These are phyloP conservation scores for Phaethornis superciliosus DNA, from an alignment of 2,113 vertebrate genomes.

Conservation along the genomic window DNA sequence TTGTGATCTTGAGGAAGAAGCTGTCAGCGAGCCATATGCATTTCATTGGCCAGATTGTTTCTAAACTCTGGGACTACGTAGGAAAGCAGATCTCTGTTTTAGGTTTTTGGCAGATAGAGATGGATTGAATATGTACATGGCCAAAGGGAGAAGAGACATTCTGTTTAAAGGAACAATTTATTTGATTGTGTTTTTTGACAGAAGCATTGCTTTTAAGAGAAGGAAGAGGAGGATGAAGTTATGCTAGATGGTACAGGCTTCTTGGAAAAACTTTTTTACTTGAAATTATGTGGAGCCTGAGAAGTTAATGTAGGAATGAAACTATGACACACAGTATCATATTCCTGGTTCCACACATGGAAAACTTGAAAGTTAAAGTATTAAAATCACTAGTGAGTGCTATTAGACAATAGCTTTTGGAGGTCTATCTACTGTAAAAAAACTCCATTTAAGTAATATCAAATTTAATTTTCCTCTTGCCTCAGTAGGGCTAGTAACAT, in stretches of 20 bases:
- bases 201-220: not conserved
- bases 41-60: conserved; percentile 17
- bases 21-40: not conserved
- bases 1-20: not conserved
- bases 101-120: conserved; percentile 14
- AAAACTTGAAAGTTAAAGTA: not conserved
- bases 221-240: not conserved
- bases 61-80: not conserved
- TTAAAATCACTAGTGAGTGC: not conserved
- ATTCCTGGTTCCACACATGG: not conserved
- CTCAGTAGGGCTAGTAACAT: not conserved
- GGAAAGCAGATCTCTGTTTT: conserved; percentile 33
- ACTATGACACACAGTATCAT: not conserved
- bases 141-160: not conserved
- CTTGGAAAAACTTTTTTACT: not conserved
- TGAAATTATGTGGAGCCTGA: not conserved
- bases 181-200: not conserved
- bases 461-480: not conserved
- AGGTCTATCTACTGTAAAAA: not conserved
- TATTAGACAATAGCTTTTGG: not conserved
- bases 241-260: not conserved
- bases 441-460: not conserved
- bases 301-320: not conserved
- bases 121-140: not conserved
- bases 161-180: not conserved